Evolutionary conservation across 1,140 invertebrate genomes (phyloP), one percentile per base, ranked within the genome.

Genomic region (Aphaenogaster floridana): DNA sequence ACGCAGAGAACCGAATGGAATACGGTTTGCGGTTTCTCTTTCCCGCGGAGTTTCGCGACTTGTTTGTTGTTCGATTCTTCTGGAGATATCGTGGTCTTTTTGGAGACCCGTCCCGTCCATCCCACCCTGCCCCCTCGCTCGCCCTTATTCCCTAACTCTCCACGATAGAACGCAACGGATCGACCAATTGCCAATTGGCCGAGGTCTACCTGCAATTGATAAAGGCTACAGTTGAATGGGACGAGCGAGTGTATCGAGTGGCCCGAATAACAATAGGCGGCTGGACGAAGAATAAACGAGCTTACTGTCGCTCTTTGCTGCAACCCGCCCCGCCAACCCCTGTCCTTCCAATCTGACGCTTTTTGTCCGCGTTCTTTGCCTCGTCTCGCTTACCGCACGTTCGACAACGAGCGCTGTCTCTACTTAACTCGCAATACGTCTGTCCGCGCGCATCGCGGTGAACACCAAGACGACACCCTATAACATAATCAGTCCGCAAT

Each of bases 401-500:
- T n/a, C 61, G 68, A 68, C 88, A 78, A 59, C 52, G 69, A 88
- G 85, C 57, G 59, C 88, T 86, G 89, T 91, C 77, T 74, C 61
- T 90, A 84, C 84, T 93, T 91, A 89, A 86, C 36, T 72, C 86
- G 81, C 88, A 93, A 93, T 93, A 92, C 86, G 89, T 90, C 89
- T 77, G 81, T 48, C 68, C 69, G 69, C 72, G 50, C n/a, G 3
- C 54, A n/a, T n/a, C 59, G 71, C 68, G 36, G 21, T 61, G 57
- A 45, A 42, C 64, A 63, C 36, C 77, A 71, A 86, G 63, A 89
- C 85, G 88, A 89, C 88, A 89, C 86, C 79, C 88, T 88, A 92
- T 92, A 93, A 93, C 88, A 90, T 92, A 93, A 93, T 93, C 92
- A 92, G 90, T 92, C 87, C 68, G 39, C 72, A 71, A 90, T 91